phyloP scores from a whole-genome alignment of 1,140 invertebrate species.

The Ceratina japonica region DNA sequence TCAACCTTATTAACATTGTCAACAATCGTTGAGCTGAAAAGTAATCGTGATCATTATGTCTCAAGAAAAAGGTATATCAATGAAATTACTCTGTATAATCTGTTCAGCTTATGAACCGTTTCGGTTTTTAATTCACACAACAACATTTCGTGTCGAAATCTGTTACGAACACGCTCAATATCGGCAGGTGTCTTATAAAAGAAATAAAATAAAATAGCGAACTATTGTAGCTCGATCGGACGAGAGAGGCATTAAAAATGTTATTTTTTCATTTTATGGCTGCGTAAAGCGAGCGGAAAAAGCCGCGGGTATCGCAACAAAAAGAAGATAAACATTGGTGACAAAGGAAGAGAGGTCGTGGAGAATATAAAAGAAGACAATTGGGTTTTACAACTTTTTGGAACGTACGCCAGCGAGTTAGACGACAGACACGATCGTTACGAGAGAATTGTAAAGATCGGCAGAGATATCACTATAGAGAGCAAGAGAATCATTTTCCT shows the following conservation, averaged over 20 bases:
- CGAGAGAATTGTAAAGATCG: constrained; percentile 91
- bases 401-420: constrained; percentile 84
- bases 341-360: constrained; percentile 71
- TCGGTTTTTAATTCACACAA: neutral
- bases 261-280: constrained; percentile 20
- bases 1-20: constrained; percentile 68
- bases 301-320: constrained; percentile 58
- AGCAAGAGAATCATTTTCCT: constrained; percentile 94
- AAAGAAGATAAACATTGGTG: constrained; percentile 68
- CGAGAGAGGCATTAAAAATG: neutral
- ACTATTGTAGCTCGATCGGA: neutral
- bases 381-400: constrained; percentile 85
- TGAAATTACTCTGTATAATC: neutral
- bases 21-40: too few species aligned
- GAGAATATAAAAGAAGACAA: constrained; percentile 80
- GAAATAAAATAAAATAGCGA: neutral
- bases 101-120: neutral
- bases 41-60: constrained; percentile 45
- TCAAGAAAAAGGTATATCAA: constrained; percentile 51
- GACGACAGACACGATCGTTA: constrained; percentile 91
- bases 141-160: neutral
- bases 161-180: neutral
- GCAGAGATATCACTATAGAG: constrained; percentile 94
- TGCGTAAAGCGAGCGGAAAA: constrained; percentile 40
- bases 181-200: neutral